phyloP scores from a whole-genome alignment of 2,888 invertebrate genomes.

The Matsumyia berberina region DNA sequence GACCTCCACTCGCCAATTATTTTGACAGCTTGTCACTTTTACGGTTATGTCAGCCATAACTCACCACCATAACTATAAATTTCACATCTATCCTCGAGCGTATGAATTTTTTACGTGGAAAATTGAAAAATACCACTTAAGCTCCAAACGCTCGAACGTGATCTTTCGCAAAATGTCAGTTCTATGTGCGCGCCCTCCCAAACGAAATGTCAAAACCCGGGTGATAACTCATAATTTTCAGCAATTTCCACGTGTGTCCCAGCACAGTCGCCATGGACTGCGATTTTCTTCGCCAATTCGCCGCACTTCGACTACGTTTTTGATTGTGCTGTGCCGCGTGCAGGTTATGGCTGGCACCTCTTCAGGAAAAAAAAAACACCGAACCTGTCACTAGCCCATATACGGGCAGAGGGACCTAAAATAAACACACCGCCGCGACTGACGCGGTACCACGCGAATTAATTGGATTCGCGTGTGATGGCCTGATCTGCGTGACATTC shows the following conservation, averaged over 20 bases:
- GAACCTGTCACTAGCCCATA: conserved; percentile 44
- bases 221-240: conserved; percentile 42
- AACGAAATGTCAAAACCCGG: conserved; percentile 51
- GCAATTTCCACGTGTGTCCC: conserved; percentile 48
- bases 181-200: not conserved
- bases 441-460: conserved; percentile 52
- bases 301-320: conserved; percentile 23
- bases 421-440: not conserved
- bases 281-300: conserved; percentile 48
- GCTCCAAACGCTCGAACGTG: conserved; percentile 35
- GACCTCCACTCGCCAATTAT: no score
- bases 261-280: conserved; percentile 28
- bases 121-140: conserved; percentile 42
- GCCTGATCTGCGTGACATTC: conserved; percentile 65
- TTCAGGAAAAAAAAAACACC: not conserved
- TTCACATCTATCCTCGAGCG: not conserved
- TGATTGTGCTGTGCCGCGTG: conserved; percentile 46
- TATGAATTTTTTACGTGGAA: not conserved
- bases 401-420: conserved; percentile 16
- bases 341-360: conserved; percentile 38
- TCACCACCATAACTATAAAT: not conserved
- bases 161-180: conserved; percentile 24
- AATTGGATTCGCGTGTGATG: conserved; percentile 61
- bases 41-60: not conserved
- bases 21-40: no score